Evolutionary conservation across 2,113 vertebrate species (phyloP).

Genomic region (mouse (Mus musculus)): GRCm39 chr6:38905001-38905500

Average conservation of each 20-base stretch:
- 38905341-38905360: too few species aligned
- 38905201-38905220: neutral
- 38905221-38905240: neutral
- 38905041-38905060: accelerated
- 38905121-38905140: neutral
- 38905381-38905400: neutral
- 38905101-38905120: neutral
- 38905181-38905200: accelerated
- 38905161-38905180: neutral
- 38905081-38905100: too few species aligned
- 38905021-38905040: neutral
- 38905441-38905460: neutral
- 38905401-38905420: neutral
- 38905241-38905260: neutral
- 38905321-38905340: too few species aligned
- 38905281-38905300: neutral
- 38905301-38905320: neutral
- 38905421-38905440: neutral
- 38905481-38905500: neutral
- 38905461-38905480: neutral
- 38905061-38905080: neutral
- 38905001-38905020: neutral
- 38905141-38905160: neutral
- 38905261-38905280: neutral
- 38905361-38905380: neutral